These are phyloP conservation scores for Sylvia borin DNA, from an alignment of 2,797 vertebrate species.

Conservation along the genomic window DNA sequence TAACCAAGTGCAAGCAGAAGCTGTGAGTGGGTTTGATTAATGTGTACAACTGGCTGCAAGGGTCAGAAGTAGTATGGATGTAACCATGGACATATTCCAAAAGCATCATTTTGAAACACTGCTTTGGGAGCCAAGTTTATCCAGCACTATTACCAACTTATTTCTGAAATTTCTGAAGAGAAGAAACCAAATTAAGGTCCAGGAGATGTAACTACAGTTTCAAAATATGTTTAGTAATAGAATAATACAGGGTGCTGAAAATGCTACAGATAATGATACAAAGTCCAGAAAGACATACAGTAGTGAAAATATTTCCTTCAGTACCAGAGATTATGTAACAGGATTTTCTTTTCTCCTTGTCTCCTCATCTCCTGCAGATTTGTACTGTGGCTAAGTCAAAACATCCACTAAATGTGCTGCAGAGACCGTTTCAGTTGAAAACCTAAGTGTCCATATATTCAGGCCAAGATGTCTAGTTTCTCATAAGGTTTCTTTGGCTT, in stretches of 20 bases:
- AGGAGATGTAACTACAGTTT: background rate
- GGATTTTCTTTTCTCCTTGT: background rate
- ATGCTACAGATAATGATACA: background rate
- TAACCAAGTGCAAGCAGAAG: background rate
- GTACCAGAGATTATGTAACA: background rate
- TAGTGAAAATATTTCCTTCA: background rate
- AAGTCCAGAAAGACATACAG: background rate
- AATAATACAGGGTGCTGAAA: background rate
- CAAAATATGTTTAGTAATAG: background rate
- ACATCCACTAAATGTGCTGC: background rate
- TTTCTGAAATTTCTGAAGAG: background rate
- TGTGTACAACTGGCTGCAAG: background rate
- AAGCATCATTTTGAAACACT: background rate
- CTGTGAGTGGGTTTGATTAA: background rate
- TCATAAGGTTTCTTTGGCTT: background rate
- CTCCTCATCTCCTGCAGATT: background rate
- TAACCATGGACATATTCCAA: background rate
- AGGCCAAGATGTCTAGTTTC: background rate
- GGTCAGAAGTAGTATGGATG: background rate
- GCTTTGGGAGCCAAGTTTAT: background rate
- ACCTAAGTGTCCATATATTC: background rate
- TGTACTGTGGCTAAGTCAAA: background rate
- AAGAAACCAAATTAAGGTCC: background rate
- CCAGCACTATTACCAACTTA: background rate
- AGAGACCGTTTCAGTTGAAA: background rate